Percentiles rank a stretch among this genome's conserved stretches.
Conservation (phyloP, 2,113 vertebrate species). For the Edolisoma coerulescens region DNA sequence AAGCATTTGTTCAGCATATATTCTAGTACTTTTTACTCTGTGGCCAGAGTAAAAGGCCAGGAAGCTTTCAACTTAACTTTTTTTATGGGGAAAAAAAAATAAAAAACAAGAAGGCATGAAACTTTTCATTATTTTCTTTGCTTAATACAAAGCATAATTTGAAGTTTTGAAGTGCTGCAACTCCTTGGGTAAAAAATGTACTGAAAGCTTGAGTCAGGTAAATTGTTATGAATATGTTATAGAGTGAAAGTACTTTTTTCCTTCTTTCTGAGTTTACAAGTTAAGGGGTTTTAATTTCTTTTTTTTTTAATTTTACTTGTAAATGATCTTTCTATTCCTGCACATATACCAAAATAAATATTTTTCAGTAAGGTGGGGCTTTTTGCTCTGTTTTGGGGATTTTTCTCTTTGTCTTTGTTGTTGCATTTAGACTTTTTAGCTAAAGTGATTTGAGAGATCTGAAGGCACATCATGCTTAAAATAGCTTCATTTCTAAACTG, state of each 20-base stretch:
- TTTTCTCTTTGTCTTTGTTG: neutral
- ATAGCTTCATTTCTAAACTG: neutral
- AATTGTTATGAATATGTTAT: neutral
- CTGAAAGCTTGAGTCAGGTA: neutral
- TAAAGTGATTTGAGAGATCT: neutral
- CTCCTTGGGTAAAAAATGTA: neutral
- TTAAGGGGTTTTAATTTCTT: neutral
- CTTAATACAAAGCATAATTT: neutral
- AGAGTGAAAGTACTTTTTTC: neutral
- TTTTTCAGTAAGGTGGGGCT: fast-evolving
- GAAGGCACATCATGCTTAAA: neutral
- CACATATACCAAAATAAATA: neutral
- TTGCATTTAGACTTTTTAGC: neutral
- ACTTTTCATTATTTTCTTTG: neutral
- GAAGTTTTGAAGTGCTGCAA: no score
- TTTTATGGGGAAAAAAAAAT: neutral
- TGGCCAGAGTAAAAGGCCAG: neutral
- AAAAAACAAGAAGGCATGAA: neutral
- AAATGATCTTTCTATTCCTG: neutral
- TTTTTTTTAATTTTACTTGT: neutral
- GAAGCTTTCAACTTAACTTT: neutral
- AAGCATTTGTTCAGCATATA: neutral
- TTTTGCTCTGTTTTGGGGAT: neutral
- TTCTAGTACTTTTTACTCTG: neutral
- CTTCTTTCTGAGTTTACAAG: neutral